Evolutionary conservation across 2,888 invertebrate species (phyloP), one percentile per base, ranked within the genome.

Genomic region (Volucella inflata): DNA sequence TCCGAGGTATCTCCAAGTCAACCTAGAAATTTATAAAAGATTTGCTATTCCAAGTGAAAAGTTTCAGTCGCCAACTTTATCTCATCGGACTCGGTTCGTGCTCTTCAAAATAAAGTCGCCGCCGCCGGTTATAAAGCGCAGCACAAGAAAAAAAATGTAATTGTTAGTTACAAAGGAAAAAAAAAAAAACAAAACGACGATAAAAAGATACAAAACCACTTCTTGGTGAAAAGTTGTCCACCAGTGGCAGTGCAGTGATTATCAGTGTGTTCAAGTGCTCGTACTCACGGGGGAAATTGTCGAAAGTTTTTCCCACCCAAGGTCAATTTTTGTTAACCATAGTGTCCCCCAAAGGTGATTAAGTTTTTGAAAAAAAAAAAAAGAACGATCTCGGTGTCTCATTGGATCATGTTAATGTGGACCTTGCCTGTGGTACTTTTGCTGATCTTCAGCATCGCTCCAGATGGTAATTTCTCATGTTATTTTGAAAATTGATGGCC

Each of bases 221-320:
- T 51, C 51, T 57, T 76, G 72, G 71, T 85, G 76, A 77, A 77
- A 85, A 80, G 68, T 81, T 64, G 50, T 36, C 38, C 46, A 55
- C 38, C 30, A 8, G 38, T 40, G 12, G n/a, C 21, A 2, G 60
- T 44, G 46, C 38, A 51, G 55, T 30, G 60, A 40, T 30, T 42
- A 16, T n/a, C 14, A 38, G 30, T 55, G 38, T 38, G 12, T 55
- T 51, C 40, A 36, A 67, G 51, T 67, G 53, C 71, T 51, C 46
- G 12, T n/a, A 4, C 36, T 21, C 38, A 14, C 40, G 48, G 59
- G 67, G 65, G 40, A 80, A 83, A 76, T 62, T 80, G 68, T 84
- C 71, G 80, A 84, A 84, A 84, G 84, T 84, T 84, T 77, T 70
- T 60, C 68, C 64, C 38, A 12, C 81, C 59, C 68, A 85, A 81